Conservation (phyloP, 2,888 invertebrate species). For the Copidosoma aretas region DNA sequence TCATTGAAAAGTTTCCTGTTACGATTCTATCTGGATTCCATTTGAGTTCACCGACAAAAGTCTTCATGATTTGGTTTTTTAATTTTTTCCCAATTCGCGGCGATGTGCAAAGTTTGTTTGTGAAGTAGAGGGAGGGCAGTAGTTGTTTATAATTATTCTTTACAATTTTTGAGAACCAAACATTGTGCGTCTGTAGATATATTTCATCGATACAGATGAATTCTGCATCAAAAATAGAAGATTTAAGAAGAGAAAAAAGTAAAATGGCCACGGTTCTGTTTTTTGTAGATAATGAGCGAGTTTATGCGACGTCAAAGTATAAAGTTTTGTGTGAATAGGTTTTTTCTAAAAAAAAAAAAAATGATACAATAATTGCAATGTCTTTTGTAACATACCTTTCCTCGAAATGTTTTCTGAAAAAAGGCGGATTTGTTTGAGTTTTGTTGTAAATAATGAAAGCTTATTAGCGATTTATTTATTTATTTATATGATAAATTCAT, state of each 20-base stretch:
- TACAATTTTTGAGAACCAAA: constrained; percentile 40
- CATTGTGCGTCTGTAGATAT: constrained; percentile 53
- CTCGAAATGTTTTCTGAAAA: constrained; percentile 32
- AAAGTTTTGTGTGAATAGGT: constrained; percentile 63
- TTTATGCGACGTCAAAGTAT: constrained; percentile 43
- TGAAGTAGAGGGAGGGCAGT: constrained; percentile 14
- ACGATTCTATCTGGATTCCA: constrained; percentile 37
- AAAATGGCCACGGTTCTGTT: constrained; percentile 59
- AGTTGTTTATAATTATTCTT: constrained; percentile 43
- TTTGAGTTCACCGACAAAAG: no score
- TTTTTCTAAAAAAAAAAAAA: constrained; percentile 59
- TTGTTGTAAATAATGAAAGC: constrained; percentile 40
- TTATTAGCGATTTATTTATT: constrained; percentile 38
- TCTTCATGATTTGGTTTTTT: constrained; percentile 25
- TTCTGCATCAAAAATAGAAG: constrained; percentile 28
- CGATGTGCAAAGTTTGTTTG: constrained; percentile 46
- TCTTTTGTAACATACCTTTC: constrained; percentile 39
- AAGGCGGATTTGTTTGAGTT: constrained; percentile 21
- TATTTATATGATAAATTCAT: constrained; percentile 20
- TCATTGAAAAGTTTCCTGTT: no score
- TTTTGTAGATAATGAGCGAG: constrained; percentile 61
- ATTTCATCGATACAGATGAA: constrained; percentile 54
- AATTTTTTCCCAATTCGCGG: constrained; percentile 32
- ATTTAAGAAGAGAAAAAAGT: constrained; percentile 25
- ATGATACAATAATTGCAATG: constrained; percentile 57